A percentile compares a stretch with the other conserved stretches of the same genome.
phyloP scores from a whole-genome alignment of 2,797 vertebrate genomes.

The Micropoecilia bifurca region DNA sequence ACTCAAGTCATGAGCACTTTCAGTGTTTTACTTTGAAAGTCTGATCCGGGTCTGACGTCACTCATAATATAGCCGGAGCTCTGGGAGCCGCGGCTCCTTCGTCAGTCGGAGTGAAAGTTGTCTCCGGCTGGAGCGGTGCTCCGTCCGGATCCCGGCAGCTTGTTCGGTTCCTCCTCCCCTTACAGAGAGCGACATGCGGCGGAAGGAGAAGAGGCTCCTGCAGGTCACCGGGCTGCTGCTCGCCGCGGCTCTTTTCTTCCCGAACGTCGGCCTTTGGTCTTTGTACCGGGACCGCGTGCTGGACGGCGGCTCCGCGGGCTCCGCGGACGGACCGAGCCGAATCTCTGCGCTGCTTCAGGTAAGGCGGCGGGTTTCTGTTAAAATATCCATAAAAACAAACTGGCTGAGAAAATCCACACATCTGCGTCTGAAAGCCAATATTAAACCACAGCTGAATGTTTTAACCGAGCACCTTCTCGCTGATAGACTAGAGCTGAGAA shows the following conservation, averaged over 20 bases:
- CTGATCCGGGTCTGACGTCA: conserved; percentile 15
- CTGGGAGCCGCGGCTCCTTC: neutral
- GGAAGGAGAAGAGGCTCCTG: conserved; percentile 92
- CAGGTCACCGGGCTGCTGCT: conserved; percentile 89
- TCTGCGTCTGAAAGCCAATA: neutral
- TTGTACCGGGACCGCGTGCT: conserved; percentile 89
- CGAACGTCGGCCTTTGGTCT: conserved; percentile 93
- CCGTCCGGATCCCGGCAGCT: neutral
- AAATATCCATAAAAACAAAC: neutral
- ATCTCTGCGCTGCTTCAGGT: conserved; percentile 5
- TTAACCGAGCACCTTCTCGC: neutral
- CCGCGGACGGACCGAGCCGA: conserved; percentile 68
- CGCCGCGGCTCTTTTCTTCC: conserved; percentile 89
- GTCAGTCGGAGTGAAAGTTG: neutral
- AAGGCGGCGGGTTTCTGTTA: neutral
- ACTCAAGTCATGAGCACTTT: neutral
- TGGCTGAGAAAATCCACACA: too few species aligned
- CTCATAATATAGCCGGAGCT: neutral
- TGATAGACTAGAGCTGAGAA: too few species aligned
- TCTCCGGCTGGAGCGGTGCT: neutral
- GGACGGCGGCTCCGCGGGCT: conserved; percentile 77
- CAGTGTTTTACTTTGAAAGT: conserved; percentile 60
- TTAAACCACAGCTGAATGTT: neutral
- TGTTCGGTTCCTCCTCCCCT: neutral
- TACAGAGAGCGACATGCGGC: conserved; percentile 76